Conservation (phyloP, 2,113 vertebrate genomes). For the Rissa tridactyla region DNA sequence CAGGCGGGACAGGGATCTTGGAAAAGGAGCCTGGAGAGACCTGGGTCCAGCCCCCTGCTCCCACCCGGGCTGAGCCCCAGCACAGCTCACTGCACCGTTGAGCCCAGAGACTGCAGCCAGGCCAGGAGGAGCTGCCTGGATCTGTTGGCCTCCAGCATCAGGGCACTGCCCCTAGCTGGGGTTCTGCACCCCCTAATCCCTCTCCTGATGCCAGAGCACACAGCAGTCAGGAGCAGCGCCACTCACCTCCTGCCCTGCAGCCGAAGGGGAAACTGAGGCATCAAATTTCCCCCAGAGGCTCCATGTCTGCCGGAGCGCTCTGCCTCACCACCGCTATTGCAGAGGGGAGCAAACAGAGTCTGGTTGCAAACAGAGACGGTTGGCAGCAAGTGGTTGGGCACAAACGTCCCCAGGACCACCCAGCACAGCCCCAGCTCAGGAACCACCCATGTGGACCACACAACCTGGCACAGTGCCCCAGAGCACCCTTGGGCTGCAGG, state of each 20-base stretch:
- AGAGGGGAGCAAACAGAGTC: background rate
- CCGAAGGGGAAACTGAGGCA: background rate
- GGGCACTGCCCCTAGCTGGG: background rate
- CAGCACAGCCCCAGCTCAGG: background rate
- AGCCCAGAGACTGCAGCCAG: rapidly evolving
- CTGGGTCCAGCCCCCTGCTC: background rate
- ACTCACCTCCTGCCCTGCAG: background rate
- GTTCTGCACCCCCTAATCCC: background rate
- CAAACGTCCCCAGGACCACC: background rate
- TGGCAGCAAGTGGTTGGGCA: rapidly evolving
- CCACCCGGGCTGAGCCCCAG: background rate
- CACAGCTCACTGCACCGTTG: background rate
- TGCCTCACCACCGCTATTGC: rapidly evolving
- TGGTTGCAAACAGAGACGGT: background rate
- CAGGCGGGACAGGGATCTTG: background rate
- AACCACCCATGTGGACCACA: background rate
- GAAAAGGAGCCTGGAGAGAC: background rate
- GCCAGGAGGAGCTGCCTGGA: background rate
- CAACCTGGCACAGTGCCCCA: background rate
- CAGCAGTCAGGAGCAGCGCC: background rate
- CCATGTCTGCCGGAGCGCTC: rapidly evolving
- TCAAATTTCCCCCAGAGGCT: background rate
- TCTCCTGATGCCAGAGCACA: background rate
- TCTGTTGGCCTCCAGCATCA: background rate
- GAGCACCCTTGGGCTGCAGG: background rate